Evolutionary conservation across 37 sponge, comb jelly and placozoan genomes (phyloP).

Genomic region (Mnemiopsis leidyi): DNA sequence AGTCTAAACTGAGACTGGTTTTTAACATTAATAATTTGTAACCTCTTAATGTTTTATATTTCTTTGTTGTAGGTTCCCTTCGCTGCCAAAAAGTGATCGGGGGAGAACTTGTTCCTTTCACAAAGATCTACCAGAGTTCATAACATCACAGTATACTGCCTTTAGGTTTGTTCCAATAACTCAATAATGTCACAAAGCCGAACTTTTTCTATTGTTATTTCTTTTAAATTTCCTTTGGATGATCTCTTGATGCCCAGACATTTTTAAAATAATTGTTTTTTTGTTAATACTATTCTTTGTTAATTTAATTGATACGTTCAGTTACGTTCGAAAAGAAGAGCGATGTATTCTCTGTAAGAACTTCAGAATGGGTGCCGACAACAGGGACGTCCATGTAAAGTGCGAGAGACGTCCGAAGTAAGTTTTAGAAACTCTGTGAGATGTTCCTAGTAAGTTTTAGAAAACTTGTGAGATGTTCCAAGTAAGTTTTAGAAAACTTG

Average conservation of each 20-base stretch:
- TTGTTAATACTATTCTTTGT: background rate
- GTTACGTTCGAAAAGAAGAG: constrained; percentile 51
- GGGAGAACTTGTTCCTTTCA: constrained; percentile 49
- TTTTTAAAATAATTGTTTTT: background rate
- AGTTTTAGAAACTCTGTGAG: no score
- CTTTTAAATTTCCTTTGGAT: background rate
- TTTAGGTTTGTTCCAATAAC: constrained; percentile 32
- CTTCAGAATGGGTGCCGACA: constrained; percentile 17
- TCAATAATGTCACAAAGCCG: no score
- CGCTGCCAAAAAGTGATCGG: constrained; percentile 1
- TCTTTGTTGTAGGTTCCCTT: constrained; percentile 60
- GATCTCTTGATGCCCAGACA: background rate
- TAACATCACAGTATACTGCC: constrained; percentile 36
- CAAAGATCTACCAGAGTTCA: constrained; percentile 64
- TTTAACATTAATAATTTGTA: no score
- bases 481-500: no score
- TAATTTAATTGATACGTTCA: no score
- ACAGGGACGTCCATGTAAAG: constrained; percentile 38
- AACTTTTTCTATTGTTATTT: background rate
- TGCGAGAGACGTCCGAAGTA: constrained; percentile 9
- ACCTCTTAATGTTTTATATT: no score
- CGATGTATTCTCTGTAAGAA: constrained; percentile 51
- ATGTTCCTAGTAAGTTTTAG: no score
- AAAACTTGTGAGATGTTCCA: no score
- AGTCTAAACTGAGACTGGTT: no score